Conservation (phyloP, 1,140 invertebrate species). For the Drosophila dunni region DNA sequence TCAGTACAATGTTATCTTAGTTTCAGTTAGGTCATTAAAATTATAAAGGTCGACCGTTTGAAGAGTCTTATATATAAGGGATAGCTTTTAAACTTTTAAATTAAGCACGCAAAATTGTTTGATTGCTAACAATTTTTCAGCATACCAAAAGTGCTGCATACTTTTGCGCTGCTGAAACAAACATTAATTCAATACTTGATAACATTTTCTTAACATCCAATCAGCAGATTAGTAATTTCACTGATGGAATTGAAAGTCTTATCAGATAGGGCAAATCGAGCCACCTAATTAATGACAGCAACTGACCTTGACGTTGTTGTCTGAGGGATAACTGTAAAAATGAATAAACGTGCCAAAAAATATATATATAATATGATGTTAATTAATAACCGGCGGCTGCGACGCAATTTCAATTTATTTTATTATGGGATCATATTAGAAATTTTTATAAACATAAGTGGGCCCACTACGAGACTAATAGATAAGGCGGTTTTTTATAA, state of each 20-base stretch:
- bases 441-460: constrained; percentile 23
- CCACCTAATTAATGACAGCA: constrained; percentile 11
- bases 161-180: constrained; percentile 5
- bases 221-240: constrained; percentile 4
- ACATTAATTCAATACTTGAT: background rate
- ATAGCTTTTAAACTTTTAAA: no score
- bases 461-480: constrained; percentile 6
- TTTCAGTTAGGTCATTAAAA: no score
- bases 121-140: no score
- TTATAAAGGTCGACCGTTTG: no score
- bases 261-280: constrained; percentile 19
- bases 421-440: constrained; percentile 10
- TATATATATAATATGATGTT: constrained; percentile 26
- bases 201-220: constrained; percentile 4
- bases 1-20: no score
- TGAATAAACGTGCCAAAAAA: constrained; percentile 32
- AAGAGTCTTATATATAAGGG: no score
- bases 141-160: constrained; percentile 11
- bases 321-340: constrained; percentile 10
- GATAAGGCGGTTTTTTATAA: constrained; percentile 2
- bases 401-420: constrained; percentile 33
- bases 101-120: no score
- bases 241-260: constrained; percentile 2
- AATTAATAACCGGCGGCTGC: constrained; percentile 24
- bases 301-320: constrained; percentile 35